These are phyloP conservation scores for Hylomyscus alleni DNA, from an alignment of 2,797 vertebrate genomes.

Conservation along the genomic window DNA sequence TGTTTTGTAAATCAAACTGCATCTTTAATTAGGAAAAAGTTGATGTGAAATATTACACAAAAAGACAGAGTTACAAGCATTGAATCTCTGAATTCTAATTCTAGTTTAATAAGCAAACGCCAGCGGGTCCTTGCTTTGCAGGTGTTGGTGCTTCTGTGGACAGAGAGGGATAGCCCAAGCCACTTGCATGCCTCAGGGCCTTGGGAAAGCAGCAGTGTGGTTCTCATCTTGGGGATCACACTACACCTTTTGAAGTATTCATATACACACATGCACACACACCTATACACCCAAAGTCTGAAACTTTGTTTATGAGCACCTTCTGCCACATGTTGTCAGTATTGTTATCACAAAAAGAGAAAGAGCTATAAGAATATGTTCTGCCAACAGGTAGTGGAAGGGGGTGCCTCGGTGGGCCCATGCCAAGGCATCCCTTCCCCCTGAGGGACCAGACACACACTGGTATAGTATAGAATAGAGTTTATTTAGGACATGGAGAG, in stretches of 20 bases:
- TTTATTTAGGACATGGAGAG: too few relatives aligned
- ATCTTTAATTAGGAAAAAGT: conserved; percentile 27
- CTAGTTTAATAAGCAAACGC: too few relatives aligned
- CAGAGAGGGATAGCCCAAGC: fast-evolving
- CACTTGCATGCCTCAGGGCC: fast-evolving
- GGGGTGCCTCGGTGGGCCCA: too few relatives aligned
- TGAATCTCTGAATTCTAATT: not conserved
- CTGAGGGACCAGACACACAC: too few relatives aligned
- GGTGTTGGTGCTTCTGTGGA: not conserved
- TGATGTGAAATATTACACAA: not conserved
- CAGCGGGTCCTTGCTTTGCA: not conserved
- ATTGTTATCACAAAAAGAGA: too few relatives aligned
- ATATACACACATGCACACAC: fast-evolving
- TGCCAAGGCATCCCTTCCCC: too few relatives aligned
- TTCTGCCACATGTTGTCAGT: not conserved
- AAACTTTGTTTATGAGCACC: not conserved
- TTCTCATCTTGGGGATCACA: not conserved
- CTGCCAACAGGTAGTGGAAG: too few relatives aligned
- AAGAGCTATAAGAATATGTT: too few relatives aligned
- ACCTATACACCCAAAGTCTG: not conserved
- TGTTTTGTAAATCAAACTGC: conserved; percentile 18
- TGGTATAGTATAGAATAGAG: too few relatives aligned
- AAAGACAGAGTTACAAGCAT: not conserved
- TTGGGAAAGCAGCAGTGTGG: fast-evolving
- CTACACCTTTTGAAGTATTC: not conserved